phyloP scores from a whole-genome alignment of 1,140 invertebrate species.

The Asbolus verrucosus region DNA sequence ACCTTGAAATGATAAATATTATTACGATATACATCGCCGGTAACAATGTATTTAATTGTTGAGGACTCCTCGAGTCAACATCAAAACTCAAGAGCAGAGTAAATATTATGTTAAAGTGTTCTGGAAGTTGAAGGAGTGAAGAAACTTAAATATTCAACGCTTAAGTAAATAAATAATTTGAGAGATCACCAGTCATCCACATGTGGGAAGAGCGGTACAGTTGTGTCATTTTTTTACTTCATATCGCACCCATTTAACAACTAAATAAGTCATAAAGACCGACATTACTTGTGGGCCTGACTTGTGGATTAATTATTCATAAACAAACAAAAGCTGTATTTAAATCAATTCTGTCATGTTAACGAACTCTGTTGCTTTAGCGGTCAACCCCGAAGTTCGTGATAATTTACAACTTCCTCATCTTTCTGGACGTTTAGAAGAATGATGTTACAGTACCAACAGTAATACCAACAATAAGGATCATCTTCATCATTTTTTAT shows the following conservation, averaged over 20 bases:
- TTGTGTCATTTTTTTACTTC: background rate
- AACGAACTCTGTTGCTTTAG: background rate
- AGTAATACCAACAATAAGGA: too few species aligned
- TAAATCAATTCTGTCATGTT: background rate
- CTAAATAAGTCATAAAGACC: slow-evolving; percentile 4
- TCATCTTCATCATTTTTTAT: too few species aligned
- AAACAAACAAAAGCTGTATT: background rate
- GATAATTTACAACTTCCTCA: too few species aligned
- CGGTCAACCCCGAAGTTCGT: too few species aligned
- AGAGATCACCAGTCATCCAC: slow-evolving; percentile 23
- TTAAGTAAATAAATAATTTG: slow-evolving; percentile 34
- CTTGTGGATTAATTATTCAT: slow-evolving; percentile 10
- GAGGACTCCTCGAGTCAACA: slow-evolving; percentile 26
- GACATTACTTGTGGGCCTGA: background rate
- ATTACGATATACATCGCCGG: slow-evolving; percentile 37
- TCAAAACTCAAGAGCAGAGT: slow-evolving; percentile 27
- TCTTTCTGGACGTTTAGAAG: too few species aligned
- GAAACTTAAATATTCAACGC: slow-evolving; percentile 29
- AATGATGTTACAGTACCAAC: too few species aligned
- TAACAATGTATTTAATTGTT: slow-evolving; percentile 38
- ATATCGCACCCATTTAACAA: background rate
- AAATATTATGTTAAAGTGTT: slow-evolving; percentile 33
- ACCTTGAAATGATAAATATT: slow-evolving; percentile 31
- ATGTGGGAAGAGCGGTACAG: slow-evolving; percentile 19
- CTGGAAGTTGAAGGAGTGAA: slow-evolving; percentile 16